Conservation (phyloP, 2,888 invertebrate species). For the Thera obeliscata region DNA sequence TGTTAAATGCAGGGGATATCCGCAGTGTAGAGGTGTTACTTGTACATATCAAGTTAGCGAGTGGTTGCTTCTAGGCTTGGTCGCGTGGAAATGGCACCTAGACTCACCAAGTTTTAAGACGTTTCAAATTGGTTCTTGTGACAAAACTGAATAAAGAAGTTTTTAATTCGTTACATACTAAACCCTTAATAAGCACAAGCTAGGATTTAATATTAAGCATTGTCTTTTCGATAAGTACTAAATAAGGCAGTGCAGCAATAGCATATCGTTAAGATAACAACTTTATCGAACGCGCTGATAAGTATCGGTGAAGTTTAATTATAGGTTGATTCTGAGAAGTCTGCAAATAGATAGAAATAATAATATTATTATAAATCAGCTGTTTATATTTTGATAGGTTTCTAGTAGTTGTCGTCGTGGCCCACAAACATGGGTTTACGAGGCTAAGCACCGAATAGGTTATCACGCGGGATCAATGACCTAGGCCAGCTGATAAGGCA, state of each 20-base stretch:
- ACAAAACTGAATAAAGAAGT: too few relatives aligned
- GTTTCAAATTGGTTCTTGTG: too few relatives aligned
- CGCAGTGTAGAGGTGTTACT: conserved; percentile 2
- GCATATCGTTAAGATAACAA: conserved; percentile 15
- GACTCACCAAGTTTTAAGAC: too few relatives aligned
- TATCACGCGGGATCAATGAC: conserved; percentile 67
- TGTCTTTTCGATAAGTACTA: not conserved
- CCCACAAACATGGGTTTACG: conserved; percentile 31
- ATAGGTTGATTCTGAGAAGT: conserved; percentile 24
- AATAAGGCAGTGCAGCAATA: not conserved
- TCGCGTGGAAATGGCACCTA: too few relatives aligned
- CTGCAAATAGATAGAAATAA: not conserved
- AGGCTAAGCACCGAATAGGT: conserved; percentile 45
- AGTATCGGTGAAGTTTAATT: conserved; percentile 18
- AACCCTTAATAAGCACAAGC: too few relatives aligned
- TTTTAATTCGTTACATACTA: too few relatives aligned
- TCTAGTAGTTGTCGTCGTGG: conserved; percentile 13
- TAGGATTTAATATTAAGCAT: not conserved
- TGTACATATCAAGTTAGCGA: conserved; percentile 4
- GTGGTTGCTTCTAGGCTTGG: not conserved
- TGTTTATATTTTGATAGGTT: conserved; percentile 16
- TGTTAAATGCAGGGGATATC: conserved; percentile 22
- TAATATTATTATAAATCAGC: conserved; percentile 1
- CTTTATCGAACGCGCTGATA: conserved; percentile 24
- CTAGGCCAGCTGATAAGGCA: conserved; percentile 63